Base-by-base conservation (phyloP, 2,113 vertebrate genomes). In the Blennius ocellaris region DNA sequence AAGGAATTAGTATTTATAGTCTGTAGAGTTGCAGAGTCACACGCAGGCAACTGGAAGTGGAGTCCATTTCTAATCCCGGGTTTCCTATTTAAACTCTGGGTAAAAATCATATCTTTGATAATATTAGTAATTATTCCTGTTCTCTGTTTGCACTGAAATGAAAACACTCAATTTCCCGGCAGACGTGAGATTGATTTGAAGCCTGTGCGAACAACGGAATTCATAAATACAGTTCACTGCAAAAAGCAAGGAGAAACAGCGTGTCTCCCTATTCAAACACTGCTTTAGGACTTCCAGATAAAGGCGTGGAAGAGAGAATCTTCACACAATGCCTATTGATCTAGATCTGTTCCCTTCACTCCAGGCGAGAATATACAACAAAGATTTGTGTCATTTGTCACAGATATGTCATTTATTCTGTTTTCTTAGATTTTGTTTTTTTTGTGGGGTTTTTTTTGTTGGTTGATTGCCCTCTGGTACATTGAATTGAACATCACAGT, bases 401-500 rank as follows among this genome's bases (percentile, higher is more conserved):
- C 53, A 15, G 10, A 49, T 53, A 1, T 16, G 51, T 64, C 6
- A 61, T 65, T 67, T 49, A 2, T 48, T 45, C 5, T 11, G 11
- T 21, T 60, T 43, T 38, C 17, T 43, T 21, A 0, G 12, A 3
- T 41, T 44, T 58, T 38, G 6, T 45, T 45, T 45, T 37, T 49
- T 41, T 17, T n/a, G n/a, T n/a, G n/a, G n/a, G n/a, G 8, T 40
- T 30, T 30, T 30, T 30, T 30, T 47, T 67, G 36, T 76, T 69
- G 40, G 7, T 36, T 57, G 11, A 67, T 50, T 6, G 10, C n/a
- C 60, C 64, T 74, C 40, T 6, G 15, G 57, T n/a, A 2, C n/a
- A 21, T 50, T 14, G 12, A 75, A 75, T 73, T 59, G 30, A 73
- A 62, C 56, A 68, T 58, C 68, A 57, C 52, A 37, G 17, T 58